Conservation (phyloP, 2,888 invertebrate genomes). For the Rhamnusium bicolor region DNA sequence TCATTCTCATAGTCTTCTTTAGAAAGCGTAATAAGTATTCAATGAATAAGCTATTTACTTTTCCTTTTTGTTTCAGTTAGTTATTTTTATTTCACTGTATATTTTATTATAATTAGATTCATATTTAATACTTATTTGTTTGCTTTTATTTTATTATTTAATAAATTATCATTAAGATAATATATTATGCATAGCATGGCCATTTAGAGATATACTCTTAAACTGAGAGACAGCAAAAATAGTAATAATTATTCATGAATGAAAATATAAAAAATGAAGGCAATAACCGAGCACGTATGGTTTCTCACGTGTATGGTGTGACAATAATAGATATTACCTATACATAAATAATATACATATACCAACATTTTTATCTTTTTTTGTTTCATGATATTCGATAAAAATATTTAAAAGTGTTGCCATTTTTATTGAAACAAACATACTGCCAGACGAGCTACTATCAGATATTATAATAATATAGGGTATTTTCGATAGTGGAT, state of each 20-base stretch:
- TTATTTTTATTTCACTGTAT: not conserved
- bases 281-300: not conserved
- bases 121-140: not conserved
- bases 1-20: not conserved
- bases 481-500: no score
- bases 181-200: not conserved
- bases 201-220: not conserved
- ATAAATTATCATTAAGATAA: not conserved
- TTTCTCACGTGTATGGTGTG: no score
- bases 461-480: no score
- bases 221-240: no score
- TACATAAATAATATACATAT: no score
- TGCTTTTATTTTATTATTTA: not conserved
- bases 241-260: not conserved
- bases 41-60: conserved; percentile 7
- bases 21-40: conserved; percentile 30
- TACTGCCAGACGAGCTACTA: no score
- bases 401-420: no score
- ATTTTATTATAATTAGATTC: not conserved
- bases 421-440: no score
- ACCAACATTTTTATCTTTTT: no score
- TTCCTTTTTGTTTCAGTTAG: conserved; percentile 7
- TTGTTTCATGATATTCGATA: no score
- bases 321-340: no score
- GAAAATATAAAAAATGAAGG: not conserved